Percentiles rank a stretch among this genome's conserved stretches.
phyloP scores from a whole-genome alignment of 2,797 vertebrate genomes.

The Telmatherina bonti region DNA sequence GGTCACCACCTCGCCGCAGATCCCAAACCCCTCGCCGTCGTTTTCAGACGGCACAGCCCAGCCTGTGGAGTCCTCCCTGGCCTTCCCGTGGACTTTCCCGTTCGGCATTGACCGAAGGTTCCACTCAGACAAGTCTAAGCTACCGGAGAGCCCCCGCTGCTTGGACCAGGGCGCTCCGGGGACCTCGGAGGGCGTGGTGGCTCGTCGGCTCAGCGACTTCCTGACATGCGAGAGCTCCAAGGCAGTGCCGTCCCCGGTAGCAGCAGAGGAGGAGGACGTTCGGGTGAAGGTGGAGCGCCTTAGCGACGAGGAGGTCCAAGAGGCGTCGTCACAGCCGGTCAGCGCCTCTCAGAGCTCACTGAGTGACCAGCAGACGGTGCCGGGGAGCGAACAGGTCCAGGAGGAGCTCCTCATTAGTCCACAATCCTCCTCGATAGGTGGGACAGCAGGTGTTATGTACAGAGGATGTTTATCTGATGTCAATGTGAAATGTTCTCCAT shows the following conservation, averaged over 20 bases:
- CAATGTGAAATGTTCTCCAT: neutral
- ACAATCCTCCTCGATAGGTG: constrained; percentile 97
- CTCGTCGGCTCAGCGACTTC: constrained; percentile 89
- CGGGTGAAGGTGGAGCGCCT: constrained; percentile 96
- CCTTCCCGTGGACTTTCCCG: constrained; percentile 98
- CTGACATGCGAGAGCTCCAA: constrained; percentile 94
- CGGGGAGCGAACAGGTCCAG: constrained; percentile 94
- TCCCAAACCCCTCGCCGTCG: constrained; percentile 91
- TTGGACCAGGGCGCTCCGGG: constrained; percentile 82
- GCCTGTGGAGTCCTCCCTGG: constrained; percentile 93
- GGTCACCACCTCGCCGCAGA: constrained; percentile 90
- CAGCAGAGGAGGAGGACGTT: constrained; percentile 90
- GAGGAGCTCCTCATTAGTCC: constrained; percentile 97
- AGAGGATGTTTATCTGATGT: neutral
- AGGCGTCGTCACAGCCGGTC: constrained; percentile 93
- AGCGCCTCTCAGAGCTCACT: constrained; percentile 97
- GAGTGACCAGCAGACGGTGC: constrained; percentile 97
- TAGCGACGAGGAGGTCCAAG: constrained; percentile 97
- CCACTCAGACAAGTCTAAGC: constrained; percentile 93
- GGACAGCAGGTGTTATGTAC: neutral
- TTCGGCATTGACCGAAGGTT: constrained; percentile 95
- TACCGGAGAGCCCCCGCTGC: constrained; percentile 91
- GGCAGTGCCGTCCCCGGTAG: constrained; percentile 83
- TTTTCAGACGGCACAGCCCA: constrained; percentile 90
- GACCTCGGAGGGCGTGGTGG: constrained; percentile 80